phyloP scores from a whole-genome alignment of 2,113 vertebrate genomes.

The Penelope pileata region DNA sequence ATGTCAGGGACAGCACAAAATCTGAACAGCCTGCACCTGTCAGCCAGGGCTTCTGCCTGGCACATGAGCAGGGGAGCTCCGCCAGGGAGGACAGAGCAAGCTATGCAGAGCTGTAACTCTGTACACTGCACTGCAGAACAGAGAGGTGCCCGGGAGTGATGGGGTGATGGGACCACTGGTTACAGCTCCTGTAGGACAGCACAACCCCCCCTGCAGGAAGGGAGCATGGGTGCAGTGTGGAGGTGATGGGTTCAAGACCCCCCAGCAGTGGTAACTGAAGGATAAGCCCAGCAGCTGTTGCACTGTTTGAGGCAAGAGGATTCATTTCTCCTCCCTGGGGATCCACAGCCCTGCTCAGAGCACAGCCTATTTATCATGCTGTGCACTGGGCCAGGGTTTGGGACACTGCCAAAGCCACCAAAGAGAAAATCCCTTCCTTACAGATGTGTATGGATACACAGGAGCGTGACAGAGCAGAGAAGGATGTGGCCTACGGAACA shows the following conservation, averaged over 20 bases:
- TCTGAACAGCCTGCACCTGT: background rate
- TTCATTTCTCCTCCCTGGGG: background rate
- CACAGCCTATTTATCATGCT: background rate
- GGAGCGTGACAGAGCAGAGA: background rate
- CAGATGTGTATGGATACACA: too few species aligned
- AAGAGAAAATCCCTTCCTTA: background rate
- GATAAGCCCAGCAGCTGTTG: background rate
- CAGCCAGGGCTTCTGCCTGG: background rate
- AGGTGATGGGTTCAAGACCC: background rate
- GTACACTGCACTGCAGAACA: background rate
- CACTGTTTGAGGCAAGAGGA: background rate
- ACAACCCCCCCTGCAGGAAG: background rate
- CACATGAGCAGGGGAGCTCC: background rate
- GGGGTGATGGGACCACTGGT: fast-evolving
- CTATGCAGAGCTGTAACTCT: background rate
- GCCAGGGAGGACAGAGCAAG: background rate
- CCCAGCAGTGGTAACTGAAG: background rate
- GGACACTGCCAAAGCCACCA: background rate
- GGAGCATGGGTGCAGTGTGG: background rate
- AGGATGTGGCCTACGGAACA: background rate
- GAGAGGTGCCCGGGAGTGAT: background rate
- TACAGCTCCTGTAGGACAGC: background rate
- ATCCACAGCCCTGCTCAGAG: background rate
- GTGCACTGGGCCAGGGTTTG: background rate
- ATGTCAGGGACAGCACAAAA: background rate